These are phyloP conservation scores for Panthera leo DNA, from an alignment of 2,113 vertebrate species.

Conservation along the genomic window DNA sequence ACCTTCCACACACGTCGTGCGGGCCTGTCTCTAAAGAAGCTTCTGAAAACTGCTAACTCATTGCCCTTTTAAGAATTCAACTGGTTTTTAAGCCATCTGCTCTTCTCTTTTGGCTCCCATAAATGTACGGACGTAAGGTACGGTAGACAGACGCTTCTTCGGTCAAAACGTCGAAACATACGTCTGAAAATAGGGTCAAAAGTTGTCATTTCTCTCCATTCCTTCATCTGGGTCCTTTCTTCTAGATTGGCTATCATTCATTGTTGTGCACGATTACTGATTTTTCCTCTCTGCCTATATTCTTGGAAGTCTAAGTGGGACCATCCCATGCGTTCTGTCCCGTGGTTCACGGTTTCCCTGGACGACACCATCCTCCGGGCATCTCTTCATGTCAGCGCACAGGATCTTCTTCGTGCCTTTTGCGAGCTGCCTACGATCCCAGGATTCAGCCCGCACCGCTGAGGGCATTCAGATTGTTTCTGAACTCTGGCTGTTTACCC, in stretches of 20 bases:
- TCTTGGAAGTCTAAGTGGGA: background rate
- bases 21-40: background rate
- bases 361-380: background rate
- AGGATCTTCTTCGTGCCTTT: too few relatives aligned
- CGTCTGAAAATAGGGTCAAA: background rate
- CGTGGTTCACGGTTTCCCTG: too few relatives aligned
- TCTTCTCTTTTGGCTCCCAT: background rate
- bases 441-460: background rate
- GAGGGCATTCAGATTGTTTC: accelerated
- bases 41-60: background rate
- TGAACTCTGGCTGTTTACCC: background rate
- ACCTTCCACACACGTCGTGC: accelerated
- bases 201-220: background rate
- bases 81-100: background rate
- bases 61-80: background rate
- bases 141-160: background rate
- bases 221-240: background rate
- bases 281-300: background rate
- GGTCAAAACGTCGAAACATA: background rate
- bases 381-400: background rate
- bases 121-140: background rate
- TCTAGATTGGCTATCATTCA: background rate
- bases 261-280: background rate
- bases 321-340: background rate
- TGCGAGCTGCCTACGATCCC: too few relatives aligned